phyloP scores from a whole-genome alignment of 1,140 invertebrate genomes.

The Lineus longissimus region DNA sequence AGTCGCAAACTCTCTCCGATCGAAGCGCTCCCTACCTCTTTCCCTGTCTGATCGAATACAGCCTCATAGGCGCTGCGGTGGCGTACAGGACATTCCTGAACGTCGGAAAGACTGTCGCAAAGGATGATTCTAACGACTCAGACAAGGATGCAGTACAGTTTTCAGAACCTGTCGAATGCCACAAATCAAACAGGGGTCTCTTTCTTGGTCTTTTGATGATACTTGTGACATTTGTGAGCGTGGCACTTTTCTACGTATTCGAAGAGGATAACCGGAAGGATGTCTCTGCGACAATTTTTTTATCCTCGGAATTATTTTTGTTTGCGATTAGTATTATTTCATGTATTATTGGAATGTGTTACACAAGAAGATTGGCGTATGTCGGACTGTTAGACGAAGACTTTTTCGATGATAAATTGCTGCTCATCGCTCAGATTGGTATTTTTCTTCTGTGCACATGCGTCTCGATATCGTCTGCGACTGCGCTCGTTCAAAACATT shows the following conservation, averaged over 20 bases:
- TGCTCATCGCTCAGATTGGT: conserved; percentile 93
- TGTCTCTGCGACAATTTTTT: too few relatives aligned
- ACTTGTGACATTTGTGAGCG: too few relatives aligned
- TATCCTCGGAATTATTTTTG: too few relatives aligned
- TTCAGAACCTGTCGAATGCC: conserved; percentile 81
- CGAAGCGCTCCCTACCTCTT: conserved; percentile 85
- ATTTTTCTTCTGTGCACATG: conserved; percentile 76
- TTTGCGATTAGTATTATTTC: too few relatives aligned
- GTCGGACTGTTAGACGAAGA: too few relatives aligned
- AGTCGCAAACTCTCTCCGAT: conserved; percentile 83
- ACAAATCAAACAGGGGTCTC: conserved; percentile 81
- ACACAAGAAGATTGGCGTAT: too few relatives aligned
- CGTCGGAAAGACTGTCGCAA: conserved; percentile 40
- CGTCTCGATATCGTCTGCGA: conserved; percentile 56
- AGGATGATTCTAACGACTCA: too few relatives aligned
- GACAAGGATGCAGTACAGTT: neutral
- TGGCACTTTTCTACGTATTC: too few relatives aligned
- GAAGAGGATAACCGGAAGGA: too few relatives aligned
- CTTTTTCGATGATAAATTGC: too few relatives aligned
- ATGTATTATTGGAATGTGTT: too few relatives aligned
- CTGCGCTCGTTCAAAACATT: conserved; percentile 70
- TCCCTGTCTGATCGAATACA: conserved; percentile 95
- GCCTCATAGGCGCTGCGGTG: conserved; percentile 90
- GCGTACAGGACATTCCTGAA: conserved; percentile 45
- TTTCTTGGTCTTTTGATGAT: conserved; percentile 82